These are phyloP conservation scores for Coracopsis vasa DNA, from an alignment of 2,113 vertebrate genomes.

Conservation along the genomic window DNA sequence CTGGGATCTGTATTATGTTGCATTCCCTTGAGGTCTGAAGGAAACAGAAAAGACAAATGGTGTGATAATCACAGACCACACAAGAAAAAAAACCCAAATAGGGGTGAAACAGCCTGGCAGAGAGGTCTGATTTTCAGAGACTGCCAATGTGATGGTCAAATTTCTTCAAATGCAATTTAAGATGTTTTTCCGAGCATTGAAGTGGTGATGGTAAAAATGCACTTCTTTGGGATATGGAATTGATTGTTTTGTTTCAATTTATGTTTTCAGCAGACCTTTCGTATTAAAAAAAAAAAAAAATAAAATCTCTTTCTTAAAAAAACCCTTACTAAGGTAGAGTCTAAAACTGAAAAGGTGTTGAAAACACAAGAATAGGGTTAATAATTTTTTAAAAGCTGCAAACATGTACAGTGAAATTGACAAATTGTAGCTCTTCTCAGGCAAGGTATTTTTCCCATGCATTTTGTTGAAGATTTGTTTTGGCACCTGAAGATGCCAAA, in stretches of 20 bases:
- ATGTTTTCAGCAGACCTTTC: neutral
- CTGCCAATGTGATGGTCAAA: neutral
- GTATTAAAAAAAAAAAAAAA: neutral
- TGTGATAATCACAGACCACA: constrained; percentile 10
- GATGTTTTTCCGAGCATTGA: neutral
- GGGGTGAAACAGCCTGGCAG: neutral
- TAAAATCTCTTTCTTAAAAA: neutral
- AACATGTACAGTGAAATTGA: neutral
- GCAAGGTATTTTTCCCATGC: neutral
- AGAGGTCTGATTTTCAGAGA: neutral
- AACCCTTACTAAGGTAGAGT: neutral
- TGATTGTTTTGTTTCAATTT: neutral
- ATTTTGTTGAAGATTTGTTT: neutral
- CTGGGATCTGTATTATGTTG: constrained; percentile 12
- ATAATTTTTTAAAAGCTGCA: neutral
- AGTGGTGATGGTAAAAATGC: neutral
- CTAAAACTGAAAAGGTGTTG: neutral
- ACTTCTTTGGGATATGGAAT: neutral
- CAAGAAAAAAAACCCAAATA: neutral
- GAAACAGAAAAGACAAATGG: constrained; percentile 39
- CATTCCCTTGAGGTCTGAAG: neutral
- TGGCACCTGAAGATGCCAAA: neutral
- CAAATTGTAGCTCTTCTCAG: neutral
- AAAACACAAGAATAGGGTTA: neutral
- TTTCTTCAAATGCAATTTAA: constrained; percentile 25